Conservation (phyloP, 2,113 vertebrate genomes). For the Lophochroa leadbeateri region DNA sequence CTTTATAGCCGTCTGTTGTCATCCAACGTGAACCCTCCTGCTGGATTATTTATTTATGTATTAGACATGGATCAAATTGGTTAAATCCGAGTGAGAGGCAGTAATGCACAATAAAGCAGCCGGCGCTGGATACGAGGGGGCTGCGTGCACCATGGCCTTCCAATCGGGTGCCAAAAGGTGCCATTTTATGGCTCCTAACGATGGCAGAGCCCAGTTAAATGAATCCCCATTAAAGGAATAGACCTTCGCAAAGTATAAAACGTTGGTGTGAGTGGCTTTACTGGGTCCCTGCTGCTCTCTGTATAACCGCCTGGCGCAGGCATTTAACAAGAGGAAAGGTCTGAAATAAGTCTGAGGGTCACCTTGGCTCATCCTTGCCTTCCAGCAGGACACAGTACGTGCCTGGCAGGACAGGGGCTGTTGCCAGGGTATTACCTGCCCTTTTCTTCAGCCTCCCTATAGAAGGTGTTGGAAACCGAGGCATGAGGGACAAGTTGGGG, state of each 20-base stretch:
- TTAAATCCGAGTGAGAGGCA: slow-evolving; percentile 57
- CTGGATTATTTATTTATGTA: slow-evolving; percentile 74
- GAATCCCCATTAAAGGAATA: slow-evolving; percentile 50
- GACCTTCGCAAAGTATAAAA: slow-evolving; percentile 35
- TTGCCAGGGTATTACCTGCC: background rate
- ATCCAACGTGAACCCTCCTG: slow-evolving; percentile 44
- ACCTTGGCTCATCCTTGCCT: slow-evolving; percentile 38
- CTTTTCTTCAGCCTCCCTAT: background rate
- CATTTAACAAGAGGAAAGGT: background rate
- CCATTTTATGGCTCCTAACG: slow-evolving; percentile 62
- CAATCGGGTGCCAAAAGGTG: slow-evolving; percentile 66
- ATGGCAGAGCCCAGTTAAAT: slow-evolving; percentile 55
- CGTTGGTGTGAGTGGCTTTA: background rate
- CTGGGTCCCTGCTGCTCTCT: background rate
- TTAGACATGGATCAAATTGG: slow-evolving; percentile 70
- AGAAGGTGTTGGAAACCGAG: background rate
- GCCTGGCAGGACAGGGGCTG: background rate
- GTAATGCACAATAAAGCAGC: slow-evolving; percentile 63
- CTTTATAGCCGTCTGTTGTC: slow-evolving; percentile 61
- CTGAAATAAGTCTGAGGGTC: slow-evolving; percentile 20
- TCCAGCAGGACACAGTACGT: background rate
- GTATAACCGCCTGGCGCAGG: background rate
- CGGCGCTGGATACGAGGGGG: background rate
- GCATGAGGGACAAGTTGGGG: background rate
- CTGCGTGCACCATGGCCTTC: background rate